Percentiles rank a stretch among this genome's conserved stretches.
Evolutionary conservation across 2,888 invertebrate species (phyloP).

Genomic region (Catocala fraxini): DNA sequence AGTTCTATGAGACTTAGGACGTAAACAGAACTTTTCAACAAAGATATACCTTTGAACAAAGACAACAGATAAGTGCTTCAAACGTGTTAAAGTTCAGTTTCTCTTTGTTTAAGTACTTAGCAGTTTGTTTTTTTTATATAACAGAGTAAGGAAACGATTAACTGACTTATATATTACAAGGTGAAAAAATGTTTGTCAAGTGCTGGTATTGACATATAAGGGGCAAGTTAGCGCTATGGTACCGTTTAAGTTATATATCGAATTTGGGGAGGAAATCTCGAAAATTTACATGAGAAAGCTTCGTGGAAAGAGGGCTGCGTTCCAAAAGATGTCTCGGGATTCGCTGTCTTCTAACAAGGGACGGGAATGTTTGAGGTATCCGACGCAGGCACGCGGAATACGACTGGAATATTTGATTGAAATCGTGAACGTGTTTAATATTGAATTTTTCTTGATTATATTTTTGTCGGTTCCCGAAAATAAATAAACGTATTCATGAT

Average conservation of each 20-base stretch:
- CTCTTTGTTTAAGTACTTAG: slow-evolving; percentile 20
- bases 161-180: slow-evolving; percentile 30
- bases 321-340: slow-evolving; percentile 61
- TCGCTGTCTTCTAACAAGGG: slow-evolving; percentile 74
- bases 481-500: slow-evolving; percentile 8
- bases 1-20: neutral
- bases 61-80: slow-evolving; percentile 13
- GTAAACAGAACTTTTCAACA: slow-evolving; percentile 1
- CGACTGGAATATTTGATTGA: slow-evolving; percentile 78
- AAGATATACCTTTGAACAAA: slow-evolving; percentile 14
- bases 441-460: slow-evolving; percentile 61
- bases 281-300: slow-evolving; percentile 83
- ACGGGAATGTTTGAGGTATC: slow-evolving; percentile 78
- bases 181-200: slow-evolving; percentile 23
- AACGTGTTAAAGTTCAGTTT: slow-evolving; percentile 18
- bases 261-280: slow-evolving; percentile 76
- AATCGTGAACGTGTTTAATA: slow-evolving; percentile 73
- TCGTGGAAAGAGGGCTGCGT: slow-evolving; percentile 65
- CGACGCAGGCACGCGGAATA: slow-evolving; percentile 71
- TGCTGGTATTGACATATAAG: slow-evolving; percentile 44
- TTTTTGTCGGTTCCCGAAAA: slow-evolving; percentile 17
- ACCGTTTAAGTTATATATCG: slow-evolving; percentile 76
- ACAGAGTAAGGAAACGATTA: slow-evolving; percentile 21
- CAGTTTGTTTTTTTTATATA: slow-evolving; percentile 9
- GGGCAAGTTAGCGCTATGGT: slow-evolving; percentile 55